Evolutionary conservation across 1,140 invertebrate genomes (phyloP).

Genomic region (Heliconius hewitsoni): DNA sequence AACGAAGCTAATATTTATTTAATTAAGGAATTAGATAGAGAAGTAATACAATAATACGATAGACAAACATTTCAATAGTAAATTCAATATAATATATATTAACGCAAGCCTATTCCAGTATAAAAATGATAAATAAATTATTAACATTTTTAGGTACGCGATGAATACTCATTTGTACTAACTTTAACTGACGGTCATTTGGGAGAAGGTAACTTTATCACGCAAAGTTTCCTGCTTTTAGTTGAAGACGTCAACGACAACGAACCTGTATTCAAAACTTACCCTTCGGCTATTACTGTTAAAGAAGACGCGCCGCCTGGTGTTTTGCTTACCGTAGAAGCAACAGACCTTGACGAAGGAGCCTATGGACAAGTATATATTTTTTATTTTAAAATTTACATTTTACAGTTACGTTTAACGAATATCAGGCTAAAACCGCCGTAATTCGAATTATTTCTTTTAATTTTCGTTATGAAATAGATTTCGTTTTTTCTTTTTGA

Average conservation of each 20-base stretch:
- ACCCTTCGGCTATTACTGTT: slow-evolving; percentile 90
- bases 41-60: slow-evolving; percentile 81
- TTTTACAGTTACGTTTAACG: background rate
- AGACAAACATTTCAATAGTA: too few relatives aligned
- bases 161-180: slow-evolving; percentile 93
- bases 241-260: slow-evolving; percentile 97
- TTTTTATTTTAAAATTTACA: background rate
- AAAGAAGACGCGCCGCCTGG: slow-evolving; percentile 89
- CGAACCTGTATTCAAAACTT: slow-evolving; percentile 92
- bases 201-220: slow-evolving; percentile 93
- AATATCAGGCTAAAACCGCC: too few relatives aligned
- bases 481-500: too few relatives aligned
- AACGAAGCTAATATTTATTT: slow-evolving; percentile 94
- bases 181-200: slow-evolving; percentile 94
- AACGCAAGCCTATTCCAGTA: background rate
- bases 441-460: too few relatives aligned
- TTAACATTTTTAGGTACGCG: slow-evolving; percentile 83
- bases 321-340: slow-evolving; percentile 90
- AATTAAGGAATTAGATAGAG: slow-evolving; percentile 93
- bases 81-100: too few relatives aligned
- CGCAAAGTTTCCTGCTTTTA: slow-evolving; percentile 92
- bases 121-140: background rate
- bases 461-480: too few relatives aligned
- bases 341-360: slow-evolving; percentile 93
- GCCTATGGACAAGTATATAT: slow-evolving; percentile 91